Base-by-base conservation (phyloP, 2,113 vertebrate species). In the Chlorodrepanis virens region DNA sequence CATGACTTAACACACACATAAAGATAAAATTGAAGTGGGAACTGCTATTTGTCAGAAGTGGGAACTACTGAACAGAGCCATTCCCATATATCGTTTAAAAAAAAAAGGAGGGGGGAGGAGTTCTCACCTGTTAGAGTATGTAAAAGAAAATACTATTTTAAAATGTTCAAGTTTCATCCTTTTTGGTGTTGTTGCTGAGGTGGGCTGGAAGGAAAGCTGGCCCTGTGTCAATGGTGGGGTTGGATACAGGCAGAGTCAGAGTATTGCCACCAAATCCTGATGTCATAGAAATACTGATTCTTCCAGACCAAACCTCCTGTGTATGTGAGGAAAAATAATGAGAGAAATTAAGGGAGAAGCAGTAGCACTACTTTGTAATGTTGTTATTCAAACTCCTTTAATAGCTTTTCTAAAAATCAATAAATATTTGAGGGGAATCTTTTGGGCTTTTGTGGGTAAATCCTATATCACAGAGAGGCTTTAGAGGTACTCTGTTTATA, bases 1-100 rank as follows among this genome's bases (percentile, higher is more conserved):
- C 93, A 71, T 57, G 89, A 77, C 53, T 97, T 97, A 95, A 89
- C 87, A 90, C 39, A 94, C 64, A 59, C 60, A 76, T 89, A 91
- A 96, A 49, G 90, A 83, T 69, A 33, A 87, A 87, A 92, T 78
- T 85, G 69, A 89, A 87, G 69, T 75, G 57, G 83, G 85, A 94
- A 83, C 77, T 85, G 85, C 80, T 83, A 71, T 89, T 90, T 94
- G 45, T 86, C 59, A 71, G 78, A 53, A 86, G 42, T 50, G 50
- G 79, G 64, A 93, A 29, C 72, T 89, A 17, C 44, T 84, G 80
- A 91, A 84, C 35, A 24, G 5, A 14, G 35, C 31, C 60, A 56
- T 84, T 90, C 76, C 90, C 60, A 23, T 57, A 37, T 19, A 47
- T 27, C 11, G 16, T 29, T 12, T 44, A 6, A 56, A 44, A 22